Percentiles rank a stretch among this genome's conserved stretches.
Conservation (phyloP, 2,797 vertebrate genomes). For the Varecia variegata region DNA sequence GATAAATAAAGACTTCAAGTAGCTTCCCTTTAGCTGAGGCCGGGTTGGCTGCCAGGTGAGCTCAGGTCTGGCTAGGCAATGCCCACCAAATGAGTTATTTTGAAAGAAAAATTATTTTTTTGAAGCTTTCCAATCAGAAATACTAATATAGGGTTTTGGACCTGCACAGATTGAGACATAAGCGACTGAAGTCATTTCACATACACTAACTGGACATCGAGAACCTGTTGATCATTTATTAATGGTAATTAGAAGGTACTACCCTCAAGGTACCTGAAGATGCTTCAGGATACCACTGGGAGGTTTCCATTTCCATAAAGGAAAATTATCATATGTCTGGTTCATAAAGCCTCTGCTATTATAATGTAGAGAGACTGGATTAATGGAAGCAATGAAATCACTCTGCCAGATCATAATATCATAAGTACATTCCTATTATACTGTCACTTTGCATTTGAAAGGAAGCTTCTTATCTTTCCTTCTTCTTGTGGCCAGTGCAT, state of each 20-base stretch:
- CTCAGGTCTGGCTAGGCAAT: not conserved
- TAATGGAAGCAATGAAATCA: not conserved
- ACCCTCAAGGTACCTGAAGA: not conserved
- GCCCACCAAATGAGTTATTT: not conserved
- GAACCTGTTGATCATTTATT: not conserved
- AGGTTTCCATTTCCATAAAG: not conserved
- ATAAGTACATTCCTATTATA: not conserved
- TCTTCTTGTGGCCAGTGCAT: not conserved
- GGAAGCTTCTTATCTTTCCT: not conserved
- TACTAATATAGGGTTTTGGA: not conserved
- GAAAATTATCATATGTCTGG: not conserved
- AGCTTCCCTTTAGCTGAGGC: not conserved
- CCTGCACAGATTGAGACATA: not conserved
- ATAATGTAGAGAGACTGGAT: not conserved
- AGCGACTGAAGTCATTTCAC: not conserved
- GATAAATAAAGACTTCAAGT: not conserved
- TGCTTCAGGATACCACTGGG: not conserved
- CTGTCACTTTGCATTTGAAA: not conserved
- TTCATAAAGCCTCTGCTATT: not conserved
- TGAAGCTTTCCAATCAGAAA: conserved; percentile 21
- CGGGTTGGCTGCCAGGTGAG: not conserved
- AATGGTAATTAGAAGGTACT: not conserved
- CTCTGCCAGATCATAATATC: not conserved
- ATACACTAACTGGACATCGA: not conserved
- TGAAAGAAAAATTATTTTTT: not conserved